Evolutionary conservation across 2,888 invertebrate genomes (phyloP), one percentile per base, ranked within the genome.

Genomic region (Sinhomidia bicolor): DNA sequence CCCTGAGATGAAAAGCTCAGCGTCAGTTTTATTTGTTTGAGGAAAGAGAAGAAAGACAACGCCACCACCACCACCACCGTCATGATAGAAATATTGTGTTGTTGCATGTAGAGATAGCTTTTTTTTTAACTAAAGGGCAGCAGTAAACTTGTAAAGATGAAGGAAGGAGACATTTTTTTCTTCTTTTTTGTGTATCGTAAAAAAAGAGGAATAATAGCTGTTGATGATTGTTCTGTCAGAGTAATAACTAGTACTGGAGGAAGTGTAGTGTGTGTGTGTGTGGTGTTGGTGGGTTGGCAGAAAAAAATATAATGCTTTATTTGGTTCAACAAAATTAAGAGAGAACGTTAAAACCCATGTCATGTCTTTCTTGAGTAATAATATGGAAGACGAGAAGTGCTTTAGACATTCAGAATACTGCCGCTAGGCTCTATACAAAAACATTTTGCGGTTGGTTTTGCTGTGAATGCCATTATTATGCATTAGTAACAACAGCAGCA

Each of bases 261-360:
- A 36, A 36, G 36, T 26, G n/a, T n/a, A 62, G 26, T n/a, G n/a
- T n/a, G n/a, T n/a, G n/a, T n/a, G n/a, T n/a, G n/a, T n/a, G n/a
- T 7, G 36, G 36, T 36, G 36, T 36, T 36, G 36, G 36, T 36
- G 36, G 36, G 36, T 36, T 41, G 65, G 17, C 29, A 36, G 23
- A 29, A 4, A 51, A 81, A 65, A 20, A 44, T 26, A 20, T 23
- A 26, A 12, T 65, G n/a, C 68, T 29, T 29, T 54, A 7, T 26
- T 54, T 51, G 20, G 74, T 44, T 74, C 10, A 10, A 20, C 76
- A 51, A 14, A 23, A 36, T n/a, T 51, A 32, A 23, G 20, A 32
- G 80, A 20, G 82, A 82, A 82, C 68, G 65, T 82, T 82, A 82
- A 82, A 68, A 68, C 51, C 68, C 68, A 51, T 51, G 82, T 82